Evolutionary conservation across 2,797 vertebrate genomes (phyloP), one percentile per base, ranked within the genome.

Genomic region (Paratrypauchen microcephalus): DNA sequence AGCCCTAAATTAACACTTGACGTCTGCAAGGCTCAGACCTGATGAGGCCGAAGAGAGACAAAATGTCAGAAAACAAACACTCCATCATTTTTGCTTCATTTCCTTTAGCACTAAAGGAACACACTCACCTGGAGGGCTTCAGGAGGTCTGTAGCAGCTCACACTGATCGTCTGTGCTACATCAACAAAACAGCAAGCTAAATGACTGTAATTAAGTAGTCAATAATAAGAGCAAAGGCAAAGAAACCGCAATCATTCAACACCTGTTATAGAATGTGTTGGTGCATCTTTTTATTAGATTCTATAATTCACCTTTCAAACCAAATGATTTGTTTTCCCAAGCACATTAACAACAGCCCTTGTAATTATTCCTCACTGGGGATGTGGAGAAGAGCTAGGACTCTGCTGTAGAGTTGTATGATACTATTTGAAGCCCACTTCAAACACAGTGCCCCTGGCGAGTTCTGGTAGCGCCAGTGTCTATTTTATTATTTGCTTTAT

Each of bases 1-100:
- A 95, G 93, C 88, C 86, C 92, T 93, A 95, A 96, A 95, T 96
- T 94, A 95, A 95, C 92, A 94, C 94, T 95, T 93, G 93, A 94
- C 93, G 89, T 87, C 79, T 79, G 81, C 68, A 79, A 91, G 91
- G 89, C 93, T 93, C 93, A 89, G 93, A 91, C 93, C 91, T 91
- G 91, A 94, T 93, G 91, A 93, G 89, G 89, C 86, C 78, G 82
- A 92, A 78, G 88, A 88, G 85, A 91, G 83, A 94, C 92, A 83
- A 93, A 93, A 90, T 92, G 94, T 92, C 90, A 92, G 93, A 94
- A 97, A 95, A 95, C 93, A 95, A 96, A 95, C 93, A 94, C 93
- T 95, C 91, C 91, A 94, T 94, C 93, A 92, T 94, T 94, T 95
- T 92, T 92, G 93, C 94, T 94, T 95, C 93, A 93, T 94, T 96